Conservation (phyloP, 2,797 vertebrate genomes). For the Ceryle rudis region DNA sequence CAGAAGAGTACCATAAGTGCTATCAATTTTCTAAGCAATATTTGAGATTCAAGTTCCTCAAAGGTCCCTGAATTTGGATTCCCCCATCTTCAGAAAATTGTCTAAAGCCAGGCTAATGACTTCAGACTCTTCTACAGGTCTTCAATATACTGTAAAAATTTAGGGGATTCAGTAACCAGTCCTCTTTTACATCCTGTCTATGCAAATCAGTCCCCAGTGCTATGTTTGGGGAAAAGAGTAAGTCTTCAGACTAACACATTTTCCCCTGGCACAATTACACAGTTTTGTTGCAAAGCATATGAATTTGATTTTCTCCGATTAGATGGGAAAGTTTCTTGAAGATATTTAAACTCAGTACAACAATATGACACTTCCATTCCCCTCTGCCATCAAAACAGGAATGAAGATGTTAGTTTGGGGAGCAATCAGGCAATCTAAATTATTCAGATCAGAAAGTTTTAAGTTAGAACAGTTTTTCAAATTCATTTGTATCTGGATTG, state of each 20-base stretch:
- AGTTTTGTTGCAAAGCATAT: conserved; percentile 35
- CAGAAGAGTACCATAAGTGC: not conserved
- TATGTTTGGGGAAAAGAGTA: not conserved
- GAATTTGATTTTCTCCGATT: conserved; percentile 67
- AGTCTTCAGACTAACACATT: conserved; percentile 9
- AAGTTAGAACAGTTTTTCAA: conserved; percentile 71
- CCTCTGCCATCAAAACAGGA: conserved; percentile 63
- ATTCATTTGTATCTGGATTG: conserved; percentile 73
- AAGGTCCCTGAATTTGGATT: not conserved
- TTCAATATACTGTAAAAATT: not conserved
- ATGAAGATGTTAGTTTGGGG: conserved; percentile 68
- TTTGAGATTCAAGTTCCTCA: not conserved
- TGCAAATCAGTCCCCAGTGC: not conserved
- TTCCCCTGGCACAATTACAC: conserved; percentile 2
- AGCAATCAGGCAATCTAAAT: conserved; percentile 71
- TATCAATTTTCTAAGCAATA: not conserved
- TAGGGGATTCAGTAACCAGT: not conserved
- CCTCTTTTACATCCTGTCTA: not conserved
- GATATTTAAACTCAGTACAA: conserved; percentile 45
- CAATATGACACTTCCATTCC: conserved; percentile 29
- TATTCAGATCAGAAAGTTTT: conserved; percentile 72
- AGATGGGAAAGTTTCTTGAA: conserved; percentile 33
- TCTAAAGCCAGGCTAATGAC: not conserved
- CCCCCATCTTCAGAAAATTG: not conserved
- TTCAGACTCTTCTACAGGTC: not conserved